Evolutionary conservation across 2,888 invertebrate genomes (phyloP).

Genomic region (Sericinus montela): DNA sequence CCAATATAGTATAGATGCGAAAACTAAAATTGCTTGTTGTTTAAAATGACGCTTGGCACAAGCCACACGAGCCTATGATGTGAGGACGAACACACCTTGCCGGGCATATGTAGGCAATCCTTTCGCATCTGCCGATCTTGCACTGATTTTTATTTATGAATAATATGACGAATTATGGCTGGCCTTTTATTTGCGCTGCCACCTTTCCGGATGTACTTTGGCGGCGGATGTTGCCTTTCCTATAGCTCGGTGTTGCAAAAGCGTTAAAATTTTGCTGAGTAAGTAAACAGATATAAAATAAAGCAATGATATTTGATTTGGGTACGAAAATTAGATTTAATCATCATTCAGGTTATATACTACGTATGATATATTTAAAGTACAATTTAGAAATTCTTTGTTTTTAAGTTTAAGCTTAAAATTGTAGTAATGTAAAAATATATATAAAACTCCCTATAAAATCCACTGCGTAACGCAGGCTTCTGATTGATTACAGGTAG

Average conservation of each 20-base stretch:
- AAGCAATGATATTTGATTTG: neutral
- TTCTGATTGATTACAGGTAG: too few species aligned
- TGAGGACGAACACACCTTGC: slow-evolving; percentile 59
- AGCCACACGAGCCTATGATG: slow-evolving; percentile 45
- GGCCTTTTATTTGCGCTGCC: slow-evolving; percentile 63
- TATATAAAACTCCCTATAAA: too few species aligned
- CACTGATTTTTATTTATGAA: slow-evolving; percentile 77
- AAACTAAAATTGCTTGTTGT: slow-evolving; percentile 47
- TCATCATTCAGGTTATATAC: too few species aligned
- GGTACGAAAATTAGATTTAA: too few species aligned
- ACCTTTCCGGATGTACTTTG: slow-evolving; percentile 74
- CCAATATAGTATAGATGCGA: slow-evolving; percentile 46
- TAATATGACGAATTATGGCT: slow-evolving; percentile 76
- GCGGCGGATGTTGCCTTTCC: slow-evolving; percentile 62
- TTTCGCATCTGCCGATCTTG: slow-evolving; percentile 72
- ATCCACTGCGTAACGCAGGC: too few species aligned
- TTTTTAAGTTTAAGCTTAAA: too few species aligned
- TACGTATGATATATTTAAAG: too few species aligned
- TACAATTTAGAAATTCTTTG: too few species aligned
- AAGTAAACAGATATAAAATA: slow-evolving; percentile 18
- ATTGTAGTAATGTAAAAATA: too few species aligned
- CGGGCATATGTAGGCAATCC: slow-evolving; percentile 70
- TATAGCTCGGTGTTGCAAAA: slow-evolving; percentile 43
- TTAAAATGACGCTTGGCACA: slow-evolving; percentile 63
- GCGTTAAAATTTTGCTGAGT: slow-evolving; percentile 36